Percentiles rank a stretch among this genome's conserved stretches.
phyloP scores from a whole-genome alignment of 2,797 vertebrate genomes.

The Sorex maritimensis region DNA sequence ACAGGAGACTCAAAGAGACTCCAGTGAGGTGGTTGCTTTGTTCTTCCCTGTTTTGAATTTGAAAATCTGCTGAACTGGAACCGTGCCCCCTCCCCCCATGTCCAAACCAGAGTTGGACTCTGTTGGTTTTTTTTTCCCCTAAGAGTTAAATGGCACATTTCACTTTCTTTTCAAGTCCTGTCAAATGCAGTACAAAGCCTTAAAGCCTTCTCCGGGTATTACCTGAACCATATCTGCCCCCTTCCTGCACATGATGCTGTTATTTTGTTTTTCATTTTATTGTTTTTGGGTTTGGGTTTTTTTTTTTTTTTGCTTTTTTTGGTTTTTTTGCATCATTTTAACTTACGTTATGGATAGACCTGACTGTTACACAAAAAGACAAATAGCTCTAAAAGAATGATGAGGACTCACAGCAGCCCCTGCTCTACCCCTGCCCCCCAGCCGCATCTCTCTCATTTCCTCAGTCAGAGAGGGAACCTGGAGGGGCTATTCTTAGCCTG shows the following conservation, averaged over 20 bases:
- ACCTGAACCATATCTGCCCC: neutral
- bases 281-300: neutral
- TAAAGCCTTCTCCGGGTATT: neutral
- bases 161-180: neutral
- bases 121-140: neutral
- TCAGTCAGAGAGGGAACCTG: neutral
- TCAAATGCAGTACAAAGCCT: neutral
- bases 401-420: neutral
- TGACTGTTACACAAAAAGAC: constrained; percentile 1
- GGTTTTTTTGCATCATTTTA: constrained; percentile 19
- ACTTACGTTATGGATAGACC: constrained; percentile 41
- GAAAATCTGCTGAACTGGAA: neutral
- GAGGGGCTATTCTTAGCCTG: neutral
- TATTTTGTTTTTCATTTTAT: neutral
- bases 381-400: neutral
- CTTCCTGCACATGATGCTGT: neutral
- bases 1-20: neutral
- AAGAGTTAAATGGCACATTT: neutral
- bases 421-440: neutral
- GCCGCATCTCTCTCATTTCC: neutral
- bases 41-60: neutral
- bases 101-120: neutral
- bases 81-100: neutral
- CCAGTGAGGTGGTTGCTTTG: too few species aligned
- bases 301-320: neutral